These are phyloP conservation scores for Propsilocerus akamusi DNA, from an alignment of 1,140 invertebrate species.

Conservation along the genomic window DNA sequence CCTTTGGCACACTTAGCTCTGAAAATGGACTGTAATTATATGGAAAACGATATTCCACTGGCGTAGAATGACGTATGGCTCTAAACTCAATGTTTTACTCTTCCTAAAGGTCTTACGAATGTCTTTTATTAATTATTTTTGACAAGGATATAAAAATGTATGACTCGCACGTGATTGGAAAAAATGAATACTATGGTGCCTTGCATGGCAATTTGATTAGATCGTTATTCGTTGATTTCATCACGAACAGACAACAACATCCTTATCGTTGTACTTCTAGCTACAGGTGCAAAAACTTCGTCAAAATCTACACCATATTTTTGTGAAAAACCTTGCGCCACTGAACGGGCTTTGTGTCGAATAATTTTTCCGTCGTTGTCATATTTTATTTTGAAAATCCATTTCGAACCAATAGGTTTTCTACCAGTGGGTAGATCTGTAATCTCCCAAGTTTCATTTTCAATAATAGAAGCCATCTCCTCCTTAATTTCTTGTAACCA, in stretches of 20 bases:
- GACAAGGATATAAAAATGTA: too few species aligned
- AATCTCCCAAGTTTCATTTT: slow-evolving; percentile 11
- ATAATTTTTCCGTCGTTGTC: slow-evolving; percentile 8
- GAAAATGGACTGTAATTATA: too few species aligned
- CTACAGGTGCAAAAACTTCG: slow-evolving; percentile 13
- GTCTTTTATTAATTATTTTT: too few species aligned
- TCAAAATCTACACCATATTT: slow-evolving; percentile 12
- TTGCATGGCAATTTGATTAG: too few species aligned
- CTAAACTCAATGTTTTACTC: too few species aligned
- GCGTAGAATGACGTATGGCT: too few species aligned
- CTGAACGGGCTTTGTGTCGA: slow-evolving; percentile 17
- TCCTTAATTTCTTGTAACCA: slow-evolving; percentile 10
- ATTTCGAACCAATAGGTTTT: slow-evolving; percentile 10
- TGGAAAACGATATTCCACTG: too few species aligned
- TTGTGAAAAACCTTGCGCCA: slow-evolving; percentile 11
- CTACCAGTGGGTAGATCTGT: slow-evolving; percentile 7
- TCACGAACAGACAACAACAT: slow-evolving; percentile 13
- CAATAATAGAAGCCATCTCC: slow-evolving; percentile 8
- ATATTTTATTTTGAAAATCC: slow-evolving; percentile 14
- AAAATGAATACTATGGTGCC: too few species aligned
- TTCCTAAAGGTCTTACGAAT: too few species aligned
- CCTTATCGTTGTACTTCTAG: slow-evolving; percentile 12
- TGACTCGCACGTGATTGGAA: too few species aligned
- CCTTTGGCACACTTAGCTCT: too few species aligned
- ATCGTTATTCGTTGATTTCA: too few species aligned